Evolutionary conservation across 2,797 vertebrate species (phyloP), one percentile per base, ranked within the genome.

Genomic region (Myotis findleyi): DNA sequence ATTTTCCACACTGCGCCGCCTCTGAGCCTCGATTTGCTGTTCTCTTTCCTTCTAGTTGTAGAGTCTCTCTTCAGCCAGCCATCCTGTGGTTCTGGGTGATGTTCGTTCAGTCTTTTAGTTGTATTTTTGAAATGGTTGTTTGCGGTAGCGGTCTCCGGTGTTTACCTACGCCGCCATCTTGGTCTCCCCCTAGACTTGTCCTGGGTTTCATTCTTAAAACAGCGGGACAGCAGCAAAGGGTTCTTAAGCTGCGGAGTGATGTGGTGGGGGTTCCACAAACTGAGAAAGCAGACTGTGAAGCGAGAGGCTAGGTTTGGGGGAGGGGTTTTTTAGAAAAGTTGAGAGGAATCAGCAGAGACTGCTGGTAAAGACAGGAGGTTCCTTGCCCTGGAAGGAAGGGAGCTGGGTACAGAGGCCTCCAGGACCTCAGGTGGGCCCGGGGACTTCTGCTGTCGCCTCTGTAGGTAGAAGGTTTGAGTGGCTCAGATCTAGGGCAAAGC

Each of bases 391-490:
- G 44, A 44, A 44, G 44, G 72, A 64, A 72, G 68, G 59, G 44
- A 57, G 83, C 66, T 12, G 33, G 64, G 38, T 14, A 44, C 9
- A 10, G 23, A 44, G 13, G 51, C 27, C 55, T 44, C 21, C 30
- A 36, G 91, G 1, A 6, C 0, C 41, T 30, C 17, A 2, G 51
- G 25, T 1, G 51, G n/a, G 73, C n/a, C 36, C 66, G 12, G 30
- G 55, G 30, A 6, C 44, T 71, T 2, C 23, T 17, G 53, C 68
- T 11, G 13, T 7, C 20, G 17, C 49, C 84, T 80, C 21, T 5
- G 33, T 0, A 14, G n/a, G 73, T 2, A 3, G 33, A 8, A 41
- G 25, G n/a, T 27, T 3, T 0, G 25, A 44, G 21, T 0, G 17
- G 36, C 76, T 51, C 53, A 41, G 71, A 64, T 30, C 9, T 1